Evolutionary conservation across 2,113 vertebrate genomes (phyloP).

Genomic region (Proteles cristata): DNA sequence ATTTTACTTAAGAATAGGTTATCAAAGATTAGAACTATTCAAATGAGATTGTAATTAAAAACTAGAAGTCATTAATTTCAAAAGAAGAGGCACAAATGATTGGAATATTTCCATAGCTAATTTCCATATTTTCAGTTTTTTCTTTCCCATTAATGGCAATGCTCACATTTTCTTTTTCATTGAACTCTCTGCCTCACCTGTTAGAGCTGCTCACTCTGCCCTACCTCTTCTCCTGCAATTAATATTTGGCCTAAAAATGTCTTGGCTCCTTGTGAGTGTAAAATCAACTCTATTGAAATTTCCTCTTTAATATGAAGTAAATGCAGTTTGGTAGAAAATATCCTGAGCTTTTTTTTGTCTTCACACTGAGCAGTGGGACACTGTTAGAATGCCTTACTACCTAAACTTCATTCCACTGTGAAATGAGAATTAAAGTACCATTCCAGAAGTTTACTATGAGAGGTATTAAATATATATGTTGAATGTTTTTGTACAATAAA

Average conservation of each 20-base stretch:
- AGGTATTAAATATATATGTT: neutral
- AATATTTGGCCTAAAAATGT: neutral
- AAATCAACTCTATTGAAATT: neutral
- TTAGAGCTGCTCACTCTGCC: neutral
- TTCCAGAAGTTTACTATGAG: neutral
- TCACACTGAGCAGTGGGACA: neutral
- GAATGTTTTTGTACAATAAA: neutral
- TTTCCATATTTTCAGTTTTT: neutral
- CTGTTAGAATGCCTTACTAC: neutral
- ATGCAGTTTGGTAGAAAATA: neutral
- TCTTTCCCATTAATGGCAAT: neutral
- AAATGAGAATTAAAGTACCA: neutral
- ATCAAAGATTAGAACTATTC: neutral
- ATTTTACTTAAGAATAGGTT: neutral
- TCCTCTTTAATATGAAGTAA: neutral
- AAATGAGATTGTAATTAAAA: neutral
- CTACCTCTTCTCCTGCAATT: neutral
- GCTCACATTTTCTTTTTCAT: neutral
- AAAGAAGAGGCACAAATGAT: neutral
- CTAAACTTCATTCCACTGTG: neutral
- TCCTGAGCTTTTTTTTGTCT: neutral
- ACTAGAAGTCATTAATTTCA: neutral
- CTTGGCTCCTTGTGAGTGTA: neutral
- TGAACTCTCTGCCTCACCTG: neutral
- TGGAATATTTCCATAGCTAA: neutral